Evolutionary conservation across 2,113 vertebrate species (phyloP).

Genomic region (Cygnus buccinator): DNA sequence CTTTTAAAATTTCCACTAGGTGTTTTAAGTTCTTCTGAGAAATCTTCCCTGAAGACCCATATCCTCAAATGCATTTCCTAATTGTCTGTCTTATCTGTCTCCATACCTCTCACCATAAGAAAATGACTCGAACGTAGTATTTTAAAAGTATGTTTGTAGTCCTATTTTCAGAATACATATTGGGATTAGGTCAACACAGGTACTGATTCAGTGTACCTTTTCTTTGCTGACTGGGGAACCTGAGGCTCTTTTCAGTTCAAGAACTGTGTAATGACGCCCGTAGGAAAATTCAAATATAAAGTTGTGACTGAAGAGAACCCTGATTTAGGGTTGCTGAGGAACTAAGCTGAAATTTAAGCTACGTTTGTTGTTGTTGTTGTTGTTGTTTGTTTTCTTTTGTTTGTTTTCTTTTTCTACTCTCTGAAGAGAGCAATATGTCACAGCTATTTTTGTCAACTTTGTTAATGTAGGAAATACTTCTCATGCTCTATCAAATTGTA

Average conservation of each 20-base stretch:
- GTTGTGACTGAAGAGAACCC: not conserved
- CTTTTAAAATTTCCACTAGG: not conserved
- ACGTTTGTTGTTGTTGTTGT: not conserved
- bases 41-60: not conserved
- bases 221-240: not conserved
- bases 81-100: not conserved
- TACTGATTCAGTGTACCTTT: fast-evolving
- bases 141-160: not conserved
- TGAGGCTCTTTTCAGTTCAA: not conserved
- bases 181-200: not conserved
- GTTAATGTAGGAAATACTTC: not conserved
- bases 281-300: not conserved
- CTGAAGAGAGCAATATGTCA: not conserved
- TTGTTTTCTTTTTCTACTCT: not conserved
- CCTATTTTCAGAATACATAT: not conserved
- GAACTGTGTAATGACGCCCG: not conserved
- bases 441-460: not conserved
- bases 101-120: not conserved
- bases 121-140: not conserved
- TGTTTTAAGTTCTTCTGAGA: not conserved
- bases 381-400: not conserved
- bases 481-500: not conserved
- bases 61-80: not conserved
- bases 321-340: not conserved
- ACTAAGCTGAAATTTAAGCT: not conserved